Conservation (phyloP, 2,888 invertebrate species). For the Allolobophora icterica region DNA sequence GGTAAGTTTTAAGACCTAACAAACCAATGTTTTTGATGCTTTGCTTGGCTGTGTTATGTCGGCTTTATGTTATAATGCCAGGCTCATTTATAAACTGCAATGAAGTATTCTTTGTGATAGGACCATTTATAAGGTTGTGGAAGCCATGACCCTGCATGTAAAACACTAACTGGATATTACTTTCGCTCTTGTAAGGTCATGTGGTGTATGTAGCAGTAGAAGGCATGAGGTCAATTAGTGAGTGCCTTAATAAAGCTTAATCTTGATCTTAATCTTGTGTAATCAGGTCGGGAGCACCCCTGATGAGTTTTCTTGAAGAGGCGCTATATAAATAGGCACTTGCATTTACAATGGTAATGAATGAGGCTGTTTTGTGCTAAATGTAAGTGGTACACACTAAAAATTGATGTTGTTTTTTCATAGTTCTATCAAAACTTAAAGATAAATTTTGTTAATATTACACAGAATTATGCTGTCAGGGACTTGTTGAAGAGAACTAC, state of each 20-base stretch:
- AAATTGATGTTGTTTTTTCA: not conserved
- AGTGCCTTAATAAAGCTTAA: too few relatives aligned
- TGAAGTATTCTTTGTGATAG: not conserved
- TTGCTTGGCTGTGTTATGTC: not conserved
- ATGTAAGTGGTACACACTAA: not conserved
- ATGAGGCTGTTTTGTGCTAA: not conserved
- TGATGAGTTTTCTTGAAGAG: too few relatives aligned
- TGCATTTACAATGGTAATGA: not conserved
- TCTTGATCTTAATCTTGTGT: too few relatives aligned
- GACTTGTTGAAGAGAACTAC: not conserved
- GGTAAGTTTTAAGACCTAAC: too few relatives aligned
- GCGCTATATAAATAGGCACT: too few relatives aligned
- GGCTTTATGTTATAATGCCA: not conserved
- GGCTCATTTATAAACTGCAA: not conserved
- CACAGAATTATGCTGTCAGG: not conserved
- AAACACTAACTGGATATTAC: not conserved
- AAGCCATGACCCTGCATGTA: not conserved
- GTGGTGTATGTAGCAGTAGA: not conserved
- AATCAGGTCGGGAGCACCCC: too few relatives aligned
- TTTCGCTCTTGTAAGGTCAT: not conserved
- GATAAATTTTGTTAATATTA: not conserved
- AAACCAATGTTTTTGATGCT: not conserved
- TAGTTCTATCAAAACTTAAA: not conserved
- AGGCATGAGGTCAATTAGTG: not conserved
- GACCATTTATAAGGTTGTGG: not conserved